Evolutionary conservation across 37 sponge, comb jelly and placozoan species (phyloP), one percentile per base, ranked within the genome.

Genomic region (Ephydatia muelleri): DNA sequence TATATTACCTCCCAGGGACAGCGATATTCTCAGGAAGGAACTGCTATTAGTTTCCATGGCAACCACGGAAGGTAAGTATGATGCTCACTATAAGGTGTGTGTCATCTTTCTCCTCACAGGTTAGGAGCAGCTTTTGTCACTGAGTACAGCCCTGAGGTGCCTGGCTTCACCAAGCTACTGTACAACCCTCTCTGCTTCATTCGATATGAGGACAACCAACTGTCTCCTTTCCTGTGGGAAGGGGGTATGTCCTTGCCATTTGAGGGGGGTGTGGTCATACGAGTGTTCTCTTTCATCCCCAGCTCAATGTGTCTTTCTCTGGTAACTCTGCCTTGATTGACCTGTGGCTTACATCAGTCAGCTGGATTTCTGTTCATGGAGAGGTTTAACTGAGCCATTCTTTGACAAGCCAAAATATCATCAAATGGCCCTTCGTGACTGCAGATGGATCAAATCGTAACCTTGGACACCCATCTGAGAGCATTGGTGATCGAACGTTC

Each of bases 141-240:
- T 8, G 78, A 70, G 22, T 73, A 80, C 67, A 68, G 37, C 72
- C 75, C 43, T 25, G 22, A 23, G 0, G 65, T 64, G 2, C 49
- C 72, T n/a, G 71, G 64, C 6, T 85, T 80, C 35, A 73, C 85
- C 26, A 34, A 77, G 29, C 79, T 88, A 2, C 49, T 80, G 36
- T 72, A 70, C 68, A 94, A 94, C 79, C 85, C 91, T 38, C 75
- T 90, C n/a, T 94, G 94, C 49, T 88, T 88, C 36, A 67, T 88
- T 21, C 73, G 67, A 38, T 88, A 83, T 48, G 77, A 69, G 13
- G 65, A 78, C 30, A n/a, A 71, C 57, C 57, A 57, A 21, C 25
- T 38, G 30, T 21, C 89, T 23, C 89, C 89, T 78, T 26, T 48
- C 28, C 16, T 70, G 12, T 88, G 89, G n/a, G 89, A 68, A 70